These are phyloP conservation scores for Tenthredo notha DNA, from an alignment of 2,888 invertebrate species.

Conservation along the genomic window DNA sequence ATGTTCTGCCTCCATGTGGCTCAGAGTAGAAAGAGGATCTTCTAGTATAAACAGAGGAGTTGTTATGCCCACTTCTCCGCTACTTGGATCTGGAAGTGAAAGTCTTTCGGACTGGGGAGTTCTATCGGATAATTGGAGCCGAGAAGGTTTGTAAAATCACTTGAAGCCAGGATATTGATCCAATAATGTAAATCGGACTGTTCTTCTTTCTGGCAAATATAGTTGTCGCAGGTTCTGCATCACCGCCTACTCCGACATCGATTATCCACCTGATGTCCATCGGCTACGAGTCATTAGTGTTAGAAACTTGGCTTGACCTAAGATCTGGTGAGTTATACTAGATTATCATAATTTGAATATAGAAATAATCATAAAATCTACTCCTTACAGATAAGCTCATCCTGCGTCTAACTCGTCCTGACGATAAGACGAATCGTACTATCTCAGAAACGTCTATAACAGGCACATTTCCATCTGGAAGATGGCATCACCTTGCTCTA, in stretches of 20 bases:
- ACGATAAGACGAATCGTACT: slow-evolving; percentile 79
- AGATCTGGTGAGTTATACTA: slow-evolving; percentile 72
- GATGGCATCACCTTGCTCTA: slow-evolving; percentile 82
- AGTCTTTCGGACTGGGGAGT: slow-evolving; percentile 76
- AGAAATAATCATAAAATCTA: background rate
- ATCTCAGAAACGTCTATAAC: slow-evolving; percentile 80
- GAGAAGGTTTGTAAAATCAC: slow-evolving; percentile 69
- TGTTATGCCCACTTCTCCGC: slow-evolving; percentile 61
- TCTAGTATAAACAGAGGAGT: slow-evolving; percentile 58
- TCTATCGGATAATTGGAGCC: slow-evolving; percentile 75
- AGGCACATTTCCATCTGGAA: slow-evolving; percentile 78
- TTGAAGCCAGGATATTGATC: background rate
- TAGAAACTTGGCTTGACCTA: slow-evolving; percentile 83
- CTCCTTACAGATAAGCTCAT: slow-evolving; percentile 77
- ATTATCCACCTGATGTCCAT: slow-evolving; percentile 82
- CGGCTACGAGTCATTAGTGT: slow-evolving; percentile 83
- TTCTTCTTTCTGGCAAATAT: background rate
- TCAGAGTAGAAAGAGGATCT: slow-evolving; percentile 78
- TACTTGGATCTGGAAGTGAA: slow-evolving; percentile 72
- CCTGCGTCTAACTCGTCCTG: slow-evolving; percentile 81
- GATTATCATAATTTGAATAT: slow-evolving; percentile 22
- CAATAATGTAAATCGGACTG: background rate
- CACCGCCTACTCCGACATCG: slow-evolving; percentile 72
- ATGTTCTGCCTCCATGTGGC: slow-evolving; percentile 82
- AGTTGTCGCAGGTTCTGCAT: slow-evolving; percentile 72